Evolutionary conservation across 2,797 vertebrate species (phyloP).

Genomic region (Acrocephalus scirpaceus): DNA sequence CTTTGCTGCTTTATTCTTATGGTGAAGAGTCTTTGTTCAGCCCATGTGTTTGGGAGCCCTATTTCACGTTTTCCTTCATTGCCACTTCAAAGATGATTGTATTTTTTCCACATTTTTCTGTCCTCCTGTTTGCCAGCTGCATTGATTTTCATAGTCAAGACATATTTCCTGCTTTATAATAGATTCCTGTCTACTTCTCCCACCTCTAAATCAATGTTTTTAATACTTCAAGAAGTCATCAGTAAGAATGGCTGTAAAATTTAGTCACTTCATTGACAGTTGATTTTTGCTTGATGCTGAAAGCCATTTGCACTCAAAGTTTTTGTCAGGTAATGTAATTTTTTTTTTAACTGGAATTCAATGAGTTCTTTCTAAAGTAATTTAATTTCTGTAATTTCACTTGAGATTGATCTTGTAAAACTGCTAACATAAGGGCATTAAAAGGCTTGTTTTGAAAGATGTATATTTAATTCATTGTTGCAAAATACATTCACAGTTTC

Average conservation of each 20-base stretch:
- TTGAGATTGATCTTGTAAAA: not conserved
- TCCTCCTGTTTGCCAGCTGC: not conserved
- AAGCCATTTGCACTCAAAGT: not conserved
- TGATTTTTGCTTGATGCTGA: slow-evolving; percentile 1
- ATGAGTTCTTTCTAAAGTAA: not conserved
- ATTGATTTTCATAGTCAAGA: slow-evolving; percentile 65
- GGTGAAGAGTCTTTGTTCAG: not conserved
- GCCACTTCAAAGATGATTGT: not conserved
- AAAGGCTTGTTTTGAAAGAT: not conserved
- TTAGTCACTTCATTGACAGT: slow-evolving; percentile 9
- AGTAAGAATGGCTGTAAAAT: slow-evolving; percentile 31
- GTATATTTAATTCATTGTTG: not conserved
- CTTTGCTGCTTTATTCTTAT: not conserved
- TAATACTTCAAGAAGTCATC: slow-evolving; percentile 40
- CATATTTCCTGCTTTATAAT: slow-evolving; percentile 49
- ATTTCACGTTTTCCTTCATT: slow-evolving; percentile 25
- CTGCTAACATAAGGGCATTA: not conserved
- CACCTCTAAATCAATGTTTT: slow-evolving; percentile 55
- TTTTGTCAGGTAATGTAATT: not conserved
- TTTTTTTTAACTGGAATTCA: not conserved
- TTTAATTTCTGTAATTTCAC: not conserved
- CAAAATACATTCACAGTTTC: not conserved
- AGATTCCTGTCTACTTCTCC: slow-evolving; percentile 29
- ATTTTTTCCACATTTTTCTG: not conserved
- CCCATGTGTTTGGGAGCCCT: not conserved